These are phyloP conservation scores for Eudasyphora cyanicolor DNA, from an alignment of 2,888 invertebrate species.

Conservation along the genomic window DNA sequence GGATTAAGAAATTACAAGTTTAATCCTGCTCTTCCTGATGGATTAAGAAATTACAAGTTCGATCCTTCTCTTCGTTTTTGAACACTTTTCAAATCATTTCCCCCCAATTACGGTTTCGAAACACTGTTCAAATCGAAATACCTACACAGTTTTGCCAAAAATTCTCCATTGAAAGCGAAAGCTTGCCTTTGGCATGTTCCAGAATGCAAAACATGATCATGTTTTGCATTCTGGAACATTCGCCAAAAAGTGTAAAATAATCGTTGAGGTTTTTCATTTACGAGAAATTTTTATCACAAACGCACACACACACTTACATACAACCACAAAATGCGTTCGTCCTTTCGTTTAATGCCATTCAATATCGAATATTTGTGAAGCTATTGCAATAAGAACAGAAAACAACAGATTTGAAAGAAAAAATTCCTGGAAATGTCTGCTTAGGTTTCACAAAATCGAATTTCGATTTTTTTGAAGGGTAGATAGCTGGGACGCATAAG, in stretches of 20 bases:
- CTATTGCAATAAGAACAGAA: background rate
- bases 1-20: too few relatives aligned
- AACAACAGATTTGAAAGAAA: background rate
- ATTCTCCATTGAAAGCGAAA: background rate
- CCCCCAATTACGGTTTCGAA: too few relatives aligned
- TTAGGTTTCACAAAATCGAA: background rate
- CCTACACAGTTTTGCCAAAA: background rate
- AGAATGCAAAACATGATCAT: slow-evolving; percentile 27
- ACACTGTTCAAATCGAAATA: background rate
- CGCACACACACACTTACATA: slow-evolving; percentile 16
- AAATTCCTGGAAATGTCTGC: background rate
- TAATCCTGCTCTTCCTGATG: too few relatives aligned
- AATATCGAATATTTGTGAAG: slow-evolving; percentile 10
- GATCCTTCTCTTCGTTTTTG: too few relatives aligned
- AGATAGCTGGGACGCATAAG: background rate
- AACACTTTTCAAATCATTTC: too few relatives aligned
- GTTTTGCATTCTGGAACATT: slow-evolving; percentile 3
- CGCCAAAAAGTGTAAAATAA: slow-evolving; percentile 8
- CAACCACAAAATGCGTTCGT: background rate
- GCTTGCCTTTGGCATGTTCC: background rate
- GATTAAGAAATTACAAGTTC: too few relatives aligned
- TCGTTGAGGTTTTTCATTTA: slow-evolving; percentile 33
- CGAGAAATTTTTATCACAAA: slow-evolving; percentile 14
- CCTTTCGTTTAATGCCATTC: background rate
- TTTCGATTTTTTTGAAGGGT: background rate